Conservation (phyloP, 1,140 invertebrate genomes). For the Schlechtendalia chinensis region DNA sequence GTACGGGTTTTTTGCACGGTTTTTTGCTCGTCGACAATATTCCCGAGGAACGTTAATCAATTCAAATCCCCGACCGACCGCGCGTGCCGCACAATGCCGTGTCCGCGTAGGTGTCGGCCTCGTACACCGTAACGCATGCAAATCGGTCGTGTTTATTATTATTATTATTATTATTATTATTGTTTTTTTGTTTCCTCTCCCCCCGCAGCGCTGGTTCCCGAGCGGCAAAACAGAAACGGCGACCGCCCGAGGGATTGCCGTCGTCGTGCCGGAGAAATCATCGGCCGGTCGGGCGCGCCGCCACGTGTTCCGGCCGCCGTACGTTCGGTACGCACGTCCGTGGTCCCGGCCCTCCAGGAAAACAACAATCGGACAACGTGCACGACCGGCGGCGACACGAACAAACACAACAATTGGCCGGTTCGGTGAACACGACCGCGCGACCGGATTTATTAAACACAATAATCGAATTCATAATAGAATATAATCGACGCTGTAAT, state of each 20-base stretch:
- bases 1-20: too few species aligned
- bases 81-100: neutral
- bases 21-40: too few species aligned
- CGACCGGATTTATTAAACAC: neutral
- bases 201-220: too few species aligned
- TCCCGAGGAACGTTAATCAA: constrained; percentile 24
- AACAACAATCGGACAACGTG: constrained; percentile 8
- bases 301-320: constrained; percentile 2
- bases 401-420: constrained; percentile 40
- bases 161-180: too few species aligned
- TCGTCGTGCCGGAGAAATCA: neutral
- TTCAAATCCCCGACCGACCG: constrained; percentile 29
- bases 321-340: neutral
- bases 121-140: neutral
- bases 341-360: neutral
- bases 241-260: constrained; percentile 21
- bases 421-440: constrained; percentile 22
- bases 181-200: too few species aligned
- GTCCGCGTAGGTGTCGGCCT: neutral
- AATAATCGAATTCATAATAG: constrained; percentile 13
- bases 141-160: neutral
- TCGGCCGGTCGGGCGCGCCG: neutral
- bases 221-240: too few species aligned
- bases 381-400: neutral
- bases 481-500: neutral